These are phyloP conservation scores for Parnassius orleans DNA, from an alignment of 2,888 invertebrate genomes.

Conservation along the genomic window DNA sequence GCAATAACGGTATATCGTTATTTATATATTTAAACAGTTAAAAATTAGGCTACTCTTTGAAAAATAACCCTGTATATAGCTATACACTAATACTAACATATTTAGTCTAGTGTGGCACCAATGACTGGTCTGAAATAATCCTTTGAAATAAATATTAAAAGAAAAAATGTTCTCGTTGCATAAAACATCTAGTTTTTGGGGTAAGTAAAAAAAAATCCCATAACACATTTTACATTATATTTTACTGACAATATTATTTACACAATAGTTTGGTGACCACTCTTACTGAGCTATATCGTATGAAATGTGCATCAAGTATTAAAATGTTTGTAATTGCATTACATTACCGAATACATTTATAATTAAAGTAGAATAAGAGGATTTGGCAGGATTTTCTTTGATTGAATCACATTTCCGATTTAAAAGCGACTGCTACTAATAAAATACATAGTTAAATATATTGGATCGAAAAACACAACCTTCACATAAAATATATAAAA, in stretches of 20 bases:
- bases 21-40: no score
- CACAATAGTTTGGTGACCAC: slow-evolving; percentile 77
- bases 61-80: no score
- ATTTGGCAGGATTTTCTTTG: slow-evolving; percentile 78
- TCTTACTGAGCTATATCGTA: slow-evolving; percentile 78
- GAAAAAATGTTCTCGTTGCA: no score
- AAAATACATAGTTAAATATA: slow-evolving; percentile 48
- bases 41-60: no score
- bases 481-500: slow-evolving; percentile 60
- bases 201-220: slow-evolving; percentile 38
- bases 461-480: slow-evolving; percentile 56
- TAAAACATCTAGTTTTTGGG: background rate
- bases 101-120: no score
- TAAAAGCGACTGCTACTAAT: slow-evolving; percentile 45
- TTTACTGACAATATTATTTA: slow-evolving; percentile 80
- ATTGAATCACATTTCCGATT: slow-evolving; percentile 68
- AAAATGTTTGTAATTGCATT: slow-evolving; percentile 70
- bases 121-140: no score
- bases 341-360: slow-evolving; percentile 61
- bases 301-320: slow-evolving; percentile 75
- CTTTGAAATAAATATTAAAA: no score
- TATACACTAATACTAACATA: no score
- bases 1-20: no score
- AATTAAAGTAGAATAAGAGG: slow-evolving; percentile 42
- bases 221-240: slow-evolving; percentile 72